Percentiles rank a stretch among this genome's conserved stretches.
Conservation (phyloP, 1,140 invertebrate species). For the Caenorhabditis briggsae region DNA sequence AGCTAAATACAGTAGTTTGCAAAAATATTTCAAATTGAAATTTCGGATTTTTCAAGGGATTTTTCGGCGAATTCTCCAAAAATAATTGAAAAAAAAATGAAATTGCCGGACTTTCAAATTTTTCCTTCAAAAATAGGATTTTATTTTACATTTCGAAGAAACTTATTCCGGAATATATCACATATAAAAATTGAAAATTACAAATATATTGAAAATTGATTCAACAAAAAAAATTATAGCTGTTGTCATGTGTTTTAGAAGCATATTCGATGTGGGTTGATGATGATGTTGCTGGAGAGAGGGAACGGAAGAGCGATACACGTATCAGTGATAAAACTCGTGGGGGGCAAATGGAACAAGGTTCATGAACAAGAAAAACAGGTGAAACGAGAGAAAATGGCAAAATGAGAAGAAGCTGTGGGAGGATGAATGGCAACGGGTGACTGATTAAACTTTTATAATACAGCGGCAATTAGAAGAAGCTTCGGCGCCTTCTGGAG, state of each 20-base stretch:
- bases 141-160: no score
- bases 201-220: not conserved
- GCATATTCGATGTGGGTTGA: not conserved
- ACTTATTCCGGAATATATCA: not conserved
- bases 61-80: no score
- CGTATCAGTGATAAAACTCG: constrained; percentile 39
- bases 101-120: no score
- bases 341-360: constrained; percentile 35
- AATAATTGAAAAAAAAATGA: no score
- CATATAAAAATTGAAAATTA: not conserved
- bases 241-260: constrained; percentile 45
- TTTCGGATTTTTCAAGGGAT: no score
- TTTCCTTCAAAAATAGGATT: no score
- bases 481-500: not conserved
- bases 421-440: not conserved
- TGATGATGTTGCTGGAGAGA: not conserved
- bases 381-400: not conserved
- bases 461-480: not conserved
- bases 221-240: not conserved
- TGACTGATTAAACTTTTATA: constrained; percentile 3
- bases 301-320: not conserved
- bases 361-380: constrained; percentile 4
- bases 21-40: no score
- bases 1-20: no score
- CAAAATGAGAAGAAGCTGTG: constrained; percentile 1